phyloP scores from a whole-genome alignment of 2,888 invertebrate species.

The Pseudolycoriella hygida region DNA sequence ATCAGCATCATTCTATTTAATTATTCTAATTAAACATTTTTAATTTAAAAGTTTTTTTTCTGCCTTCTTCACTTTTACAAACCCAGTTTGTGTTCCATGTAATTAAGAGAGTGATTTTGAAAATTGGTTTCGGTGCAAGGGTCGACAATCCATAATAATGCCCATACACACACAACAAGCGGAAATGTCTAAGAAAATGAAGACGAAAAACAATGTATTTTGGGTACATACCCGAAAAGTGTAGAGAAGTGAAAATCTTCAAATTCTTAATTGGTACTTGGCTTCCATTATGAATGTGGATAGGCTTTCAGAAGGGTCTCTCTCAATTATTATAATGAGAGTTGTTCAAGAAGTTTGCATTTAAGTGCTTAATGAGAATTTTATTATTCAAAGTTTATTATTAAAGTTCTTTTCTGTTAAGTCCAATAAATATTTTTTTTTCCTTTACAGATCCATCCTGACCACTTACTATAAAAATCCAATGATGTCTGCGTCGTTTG shows the following conservation, averaged over 20 bases:
- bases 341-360: constrained; percentile 1
- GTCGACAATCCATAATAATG: neutral
- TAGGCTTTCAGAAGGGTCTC: neutral
- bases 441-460: too few relatives aligned
- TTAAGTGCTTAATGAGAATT: neutral
- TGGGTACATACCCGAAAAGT: too few relatives aligned
- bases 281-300: neutral
- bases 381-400: neutral
- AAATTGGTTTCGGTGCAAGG: neutral
- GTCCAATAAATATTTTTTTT: too few relatives aligned
- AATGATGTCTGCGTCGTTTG: too few relatives aligned
- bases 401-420: neutral
- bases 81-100: neutral
- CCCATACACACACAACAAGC: too few relatives aligned
- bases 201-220: too few relatives aligned
- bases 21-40: constrained; percentile 12
- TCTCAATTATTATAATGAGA: constrained; percentile 1
- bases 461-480: too few relatives aligned
- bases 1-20: constrained; percentile 12
- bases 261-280: neutral
- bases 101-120: neutral
- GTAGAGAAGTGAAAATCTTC: neutral
- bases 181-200: too few relatives aligned
- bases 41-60: constrained; percentile 9
- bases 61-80: too few relatives aligned